These are phyloP conservation scores for Sceloporus undulatus DNA, from an alignment of 2,113 vertebrate genomes.

Conservation along the genomic window DNA sequence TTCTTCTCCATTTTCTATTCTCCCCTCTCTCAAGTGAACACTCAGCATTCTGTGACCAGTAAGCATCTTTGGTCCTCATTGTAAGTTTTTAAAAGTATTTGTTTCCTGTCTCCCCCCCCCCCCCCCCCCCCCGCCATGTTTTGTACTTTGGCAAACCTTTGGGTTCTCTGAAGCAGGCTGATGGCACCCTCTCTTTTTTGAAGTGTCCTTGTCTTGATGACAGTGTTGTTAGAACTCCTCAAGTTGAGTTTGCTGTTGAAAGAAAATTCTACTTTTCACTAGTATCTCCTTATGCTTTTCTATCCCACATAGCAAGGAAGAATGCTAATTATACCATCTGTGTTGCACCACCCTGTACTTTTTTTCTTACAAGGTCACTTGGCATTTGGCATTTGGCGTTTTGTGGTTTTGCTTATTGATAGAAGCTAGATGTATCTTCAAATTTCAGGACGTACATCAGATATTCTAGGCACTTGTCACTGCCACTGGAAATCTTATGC, in stretches of 20 bases:
- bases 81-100: too few species aligned
- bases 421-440: not conserved
- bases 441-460: slow-evolving; percentile 23
- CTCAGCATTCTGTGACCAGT: too few species aligned
- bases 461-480: slow-evolving; percentile 44
- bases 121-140: too few species aligned
- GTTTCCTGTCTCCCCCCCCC: too few species aligned
- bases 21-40: not conserved
- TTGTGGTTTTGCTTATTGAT: slow-evolving; percentile 39
- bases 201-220: not conserved
- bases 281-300: not conserved
- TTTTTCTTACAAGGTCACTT: slow-evolving; percentile 20
- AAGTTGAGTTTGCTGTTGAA: not conserved
- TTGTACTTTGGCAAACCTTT: too few species aligned
- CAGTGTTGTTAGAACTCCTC: not conserved
- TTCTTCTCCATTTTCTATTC: not conserved
- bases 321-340: not conserved
- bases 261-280: slow-evolving; percentile 39
- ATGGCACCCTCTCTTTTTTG: not conserved
- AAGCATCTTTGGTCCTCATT: too few species aligned
- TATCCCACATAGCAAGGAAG: not conserved
- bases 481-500: slow-evolving; percentile 23
- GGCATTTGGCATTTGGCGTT: not conserved
- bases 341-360: slow-evolving; percentile 5
- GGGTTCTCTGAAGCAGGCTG: not conserved